Evolutionary conservation across 2,888 invertebrate genomes (phyloP).

Genomic region (Drosophila paramelanica): DNA sequence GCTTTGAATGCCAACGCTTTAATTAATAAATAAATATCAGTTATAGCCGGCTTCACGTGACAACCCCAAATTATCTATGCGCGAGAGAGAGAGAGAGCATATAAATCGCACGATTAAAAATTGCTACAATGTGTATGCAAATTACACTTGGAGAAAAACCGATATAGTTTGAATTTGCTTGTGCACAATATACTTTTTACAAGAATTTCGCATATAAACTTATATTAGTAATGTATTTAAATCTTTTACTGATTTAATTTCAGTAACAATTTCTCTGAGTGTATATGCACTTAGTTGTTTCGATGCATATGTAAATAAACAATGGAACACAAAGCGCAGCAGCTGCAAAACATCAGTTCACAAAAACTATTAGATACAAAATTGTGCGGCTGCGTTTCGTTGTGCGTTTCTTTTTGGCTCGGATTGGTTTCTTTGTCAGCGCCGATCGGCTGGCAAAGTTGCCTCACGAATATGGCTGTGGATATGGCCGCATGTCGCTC

Average conservation of each 20-base stretch:
- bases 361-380: constrained; percentile 70
- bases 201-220: no score
- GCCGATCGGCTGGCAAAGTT: constrained; percentile 38
- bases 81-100: constrained; percentile 37
- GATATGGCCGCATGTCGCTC: constrained; percentile 59
- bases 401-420: constrained; percentile 30
- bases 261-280: neutral
- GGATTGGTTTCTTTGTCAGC: constrained; percentile 43
- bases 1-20: constrained; percentile 3
- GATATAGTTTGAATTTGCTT: neutral
- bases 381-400: constrained; percentile 49
- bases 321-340: constrained; percentile 41
- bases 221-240: no score
- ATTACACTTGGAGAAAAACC: neutral
- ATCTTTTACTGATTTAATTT: no score
- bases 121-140: constrained; percentile 30
- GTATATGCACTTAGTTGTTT: constrained; percentile 7
- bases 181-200: neutral
- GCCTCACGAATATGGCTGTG: constrained; percentile 50
- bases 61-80: constrained; percentile 35
- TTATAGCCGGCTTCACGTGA: constrained; percentile 17
- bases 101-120: constrained; percentile 51
- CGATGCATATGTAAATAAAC: constrained; percentile 44
- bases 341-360: constrained; percentile 65
- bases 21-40: constrained; percentile 21